phyloP scores from a whole-genome alignment of 1,140 invertebrate species.

The Ceratosolen fusciceps region DNA sequence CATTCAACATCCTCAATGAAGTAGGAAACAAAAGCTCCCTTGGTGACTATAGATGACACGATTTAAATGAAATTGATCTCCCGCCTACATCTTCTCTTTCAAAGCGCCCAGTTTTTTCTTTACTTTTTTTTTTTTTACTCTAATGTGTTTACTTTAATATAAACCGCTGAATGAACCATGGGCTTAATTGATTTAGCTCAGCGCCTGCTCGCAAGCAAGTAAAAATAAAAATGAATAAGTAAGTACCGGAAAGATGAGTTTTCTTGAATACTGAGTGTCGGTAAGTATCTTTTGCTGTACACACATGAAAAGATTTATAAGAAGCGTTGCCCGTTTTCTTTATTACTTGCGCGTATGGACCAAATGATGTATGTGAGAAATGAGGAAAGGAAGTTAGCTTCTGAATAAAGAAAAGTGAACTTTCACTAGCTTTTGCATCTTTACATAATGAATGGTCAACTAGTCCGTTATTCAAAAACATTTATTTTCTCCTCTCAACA shows the following conservation, averaged over 20 bases:
- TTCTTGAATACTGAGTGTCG: neutral
- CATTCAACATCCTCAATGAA: constrained; percentile 38
- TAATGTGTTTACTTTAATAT: neutral
- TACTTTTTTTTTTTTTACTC: neutral
- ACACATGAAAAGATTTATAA: neutral
- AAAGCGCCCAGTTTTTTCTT: neutral
- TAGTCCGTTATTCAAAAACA: too few species aligned
- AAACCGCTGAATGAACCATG: neutral
- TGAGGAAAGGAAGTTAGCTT: neutral
- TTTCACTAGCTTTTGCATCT: neutral
- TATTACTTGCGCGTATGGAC: neutral
- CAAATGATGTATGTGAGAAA: neutral
- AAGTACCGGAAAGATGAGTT: constrained; percentile 21
- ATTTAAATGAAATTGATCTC: neutral
- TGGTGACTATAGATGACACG: neutral
- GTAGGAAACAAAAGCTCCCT: constrained; percentile 17
- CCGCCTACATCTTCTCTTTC: constrained; percentile 4
- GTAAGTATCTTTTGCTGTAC: neutral
- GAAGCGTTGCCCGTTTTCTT: neutral
- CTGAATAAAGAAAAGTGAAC: neutral
- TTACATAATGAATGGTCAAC: neutral
- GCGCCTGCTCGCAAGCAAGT: neutral
- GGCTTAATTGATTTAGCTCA: neutral
- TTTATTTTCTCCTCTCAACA: too few species aligned
- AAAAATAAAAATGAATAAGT: neutral